Conservation (phyloP, 2,888 invertebrate species). For the Drosophila atripex region DNA sequence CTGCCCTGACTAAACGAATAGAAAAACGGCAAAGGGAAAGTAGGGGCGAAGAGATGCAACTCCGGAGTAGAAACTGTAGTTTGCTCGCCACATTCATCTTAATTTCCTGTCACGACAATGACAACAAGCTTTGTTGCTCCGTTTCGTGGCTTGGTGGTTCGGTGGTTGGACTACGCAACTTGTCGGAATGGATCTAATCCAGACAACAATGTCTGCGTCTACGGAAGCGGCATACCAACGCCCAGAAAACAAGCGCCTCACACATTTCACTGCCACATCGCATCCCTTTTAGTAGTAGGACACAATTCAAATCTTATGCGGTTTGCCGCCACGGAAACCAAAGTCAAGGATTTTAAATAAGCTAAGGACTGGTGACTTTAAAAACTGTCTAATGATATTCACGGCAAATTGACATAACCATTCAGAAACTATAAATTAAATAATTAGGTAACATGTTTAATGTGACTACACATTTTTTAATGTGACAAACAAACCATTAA, state of each 20-base stretch:
- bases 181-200: constrained; percentile 4
- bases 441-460: too few relatives aligned
- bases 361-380: neutral
- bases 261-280: constrained; percentile 54
- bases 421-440: too few relatives aligned
- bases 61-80: constrained; percentile 63
- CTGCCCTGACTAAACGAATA: constrained; percentile 42
- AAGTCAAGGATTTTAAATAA: neutral
- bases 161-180: constrained; percentile 9
- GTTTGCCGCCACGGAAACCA: constrained; percentile 1
- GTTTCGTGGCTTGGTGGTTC: constrained; percentile 26
- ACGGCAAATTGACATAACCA: neutral
- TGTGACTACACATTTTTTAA: too few relatives aligned
- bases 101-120: constrained; percentile 79
- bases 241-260: constrained; percentile 39
- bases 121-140: constrained; percentile 64
- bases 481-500: too few relatives aligned
- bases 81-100: constrained; percentile 79
- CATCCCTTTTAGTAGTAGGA: constrained; percentile 14
- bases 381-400: neutral
- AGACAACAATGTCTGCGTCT: constrained; percentile 52
- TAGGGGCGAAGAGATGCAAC: constrained; percentile 16
- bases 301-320: constrained; percentile 24
- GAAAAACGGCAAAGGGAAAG: constrained; percentile 40
- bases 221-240: constrained; percentile 42